phyloP scores from a whole-genome alignment of 1,140 invertebrate species.

The Rhizoglyphus robini region DNA sequence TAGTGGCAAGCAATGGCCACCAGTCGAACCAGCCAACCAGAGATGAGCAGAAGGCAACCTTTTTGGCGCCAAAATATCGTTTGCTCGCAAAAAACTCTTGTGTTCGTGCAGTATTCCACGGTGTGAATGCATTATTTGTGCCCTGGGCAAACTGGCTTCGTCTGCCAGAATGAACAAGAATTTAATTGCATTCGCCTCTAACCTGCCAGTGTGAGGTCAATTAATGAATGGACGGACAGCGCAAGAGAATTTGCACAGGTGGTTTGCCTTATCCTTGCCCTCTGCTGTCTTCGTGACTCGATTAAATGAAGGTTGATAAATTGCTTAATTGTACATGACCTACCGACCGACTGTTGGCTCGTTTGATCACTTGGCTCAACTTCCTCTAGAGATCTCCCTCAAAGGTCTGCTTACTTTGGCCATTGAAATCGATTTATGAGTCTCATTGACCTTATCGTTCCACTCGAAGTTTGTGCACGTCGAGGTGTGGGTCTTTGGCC shows the following conservation, averaged over 20 bases:
- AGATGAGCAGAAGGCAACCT: background rate
- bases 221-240: background rate
- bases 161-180: background rate
- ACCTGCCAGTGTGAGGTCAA: too few species aligned
- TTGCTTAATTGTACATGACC: slow-evolving; percentile 11
- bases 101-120: too few species aligned
- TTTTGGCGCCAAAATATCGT: background rate
- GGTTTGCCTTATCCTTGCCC: background rate
- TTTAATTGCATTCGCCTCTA: too few species aligned
- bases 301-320: background rate
- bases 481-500: too few species aligned
- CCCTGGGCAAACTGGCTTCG: too few species aligned
- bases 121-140: too few species aligned
- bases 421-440: background rate
- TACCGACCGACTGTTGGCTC: background rate
- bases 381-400: background rate
- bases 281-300: background rate
- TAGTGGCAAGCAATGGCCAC: background rate
- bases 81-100: too few species aligned
- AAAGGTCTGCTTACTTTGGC: background rate
- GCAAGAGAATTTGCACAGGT: slow-evolving; percentile 5
- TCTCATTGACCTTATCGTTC: background rate
- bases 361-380: background rate
- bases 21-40: background rate
- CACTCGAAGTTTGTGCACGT: background rate